These are phyloP conservation scores for Emydura subglobosa DNA, from an alignment of 2,113 vertebrate genomes.

Conservation along the genomic window DNA sequence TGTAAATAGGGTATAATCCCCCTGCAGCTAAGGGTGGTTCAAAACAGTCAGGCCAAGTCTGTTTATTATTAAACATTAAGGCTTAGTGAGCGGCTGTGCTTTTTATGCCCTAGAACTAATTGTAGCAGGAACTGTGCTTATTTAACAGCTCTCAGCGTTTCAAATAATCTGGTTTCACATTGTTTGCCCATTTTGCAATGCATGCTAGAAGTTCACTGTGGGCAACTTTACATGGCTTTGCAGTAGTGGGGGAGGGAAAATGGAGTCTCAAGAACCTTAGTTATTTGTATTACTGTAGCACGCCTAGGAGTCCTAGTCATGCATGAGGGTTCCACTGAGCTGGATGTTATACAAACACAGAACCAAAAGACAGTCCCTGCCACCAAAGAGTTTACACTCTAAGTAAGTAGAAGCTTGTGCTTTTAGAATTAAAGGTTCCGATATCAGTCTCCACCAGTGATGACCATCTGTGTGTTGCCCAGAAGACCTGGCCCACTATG, in stretches of 20 bases:
- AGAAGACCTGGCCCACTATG: not conserved
- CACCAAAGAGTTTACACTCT: not conserved
- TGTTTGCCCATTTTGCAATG: not conserved
- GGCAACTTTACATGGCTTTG: not conserved
- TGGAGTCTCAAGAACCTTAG: not conserved
- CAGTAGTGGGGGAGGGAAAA: not conserved
- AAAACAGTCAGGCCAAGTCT: fast-evolving
- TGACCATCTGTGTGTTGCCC: not conserved
- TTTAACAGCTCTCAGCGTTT: not conserved
- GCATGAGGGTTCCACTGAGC: not conserved
- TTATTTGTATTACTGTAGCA: not conserved
- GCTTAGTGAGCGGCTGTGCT: not conserved
- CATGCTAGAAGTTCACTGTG: not conserved
- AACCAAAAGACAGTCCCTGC: not conserved
- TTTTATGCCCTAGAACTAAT: not conserved
- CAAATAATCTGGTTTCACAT: not conserved
- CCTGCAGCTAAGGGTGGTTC: fast-evolving
- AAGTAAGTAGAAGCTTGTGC: not conserved
- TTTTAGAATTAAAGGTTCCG: not conserved
- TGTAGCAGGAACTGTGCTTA: not conserved
- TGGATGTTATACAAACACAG: not conserved
- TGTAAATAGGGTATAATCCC: not conserved
- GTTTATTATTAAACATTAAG: fast-evolving
- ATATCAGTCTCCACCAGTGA: not conserved
- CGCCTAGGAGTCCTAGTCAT: not conserved